Evolutionary conservation across 2,797 vertebrate species (phyloP).

Genomic region (Spea hammondii): DNA sequence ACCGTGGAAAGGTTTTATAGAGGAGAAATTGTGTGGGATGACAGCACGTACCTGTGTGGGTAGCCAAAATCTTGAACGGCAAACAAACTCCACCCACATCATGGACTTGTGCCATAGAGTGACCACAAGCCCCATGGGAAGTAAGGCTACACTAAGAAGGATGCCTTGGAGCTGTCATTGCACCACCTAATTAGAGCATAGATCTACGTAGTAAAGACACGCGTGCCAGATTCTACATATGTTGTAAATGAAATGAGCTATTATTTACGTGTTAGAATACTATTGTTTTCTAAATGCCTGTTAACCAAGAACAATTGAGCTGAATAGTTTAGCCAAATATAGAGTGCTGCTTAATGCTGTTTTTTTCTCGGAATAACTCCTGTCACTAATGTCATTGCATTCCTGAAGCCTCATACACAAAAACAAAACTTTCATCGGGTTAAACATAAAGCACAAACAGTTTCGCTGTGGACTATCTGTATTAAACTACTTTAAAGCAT

Average conservation of each 20-base stretch:
- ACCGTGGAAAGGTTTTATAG: slow-evolving; percentile 68
- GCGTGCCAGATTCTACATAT: slow-evolving; percentile 68
- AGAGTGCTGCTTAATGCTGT: slow-evolving; percentile 69
- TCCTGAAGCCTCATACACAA: slow-evolving; percentile 65
- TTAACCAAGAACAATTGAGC: slow-evolving; percentile 66
- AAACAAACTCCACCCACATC: slow-evolving; percentile 71
- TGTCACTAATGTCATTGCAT: slow-evolving; percentile 71
- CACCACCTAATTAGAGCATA: slow-evolving; percentile 62
- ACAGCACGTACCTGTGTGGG: slow-evolving; percentile 72
- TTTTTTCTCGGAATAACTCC: slow-evolving; percentile 70
- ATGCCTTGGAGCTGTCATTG: slow-evolving; percentile 64
- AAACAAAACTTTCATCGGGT: slow-evolving; percentile 59
- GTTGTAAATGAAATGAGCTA: slow-evolving; percentile 71
- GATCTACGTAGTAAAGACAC: not conserved
- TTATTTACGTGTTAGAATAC: slow-evolving; percentile 73
- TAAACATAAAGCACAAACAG: slow-evolving; percentile 25
- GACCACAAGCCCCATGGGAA: slow-evolving; percentile 68
- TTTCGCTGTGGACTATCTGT: not conserved
- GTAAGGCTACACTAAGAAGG: slow-evolving; percentile 71
- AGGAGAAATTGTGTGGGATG: slow-evolving; percentile 68
- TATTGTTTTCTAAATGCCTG: slow-evolving; percentile 56
- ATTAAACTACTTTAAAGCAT: slow-evolving; percentile 33
- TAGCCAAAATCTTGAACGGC: slow-evolving; percentile 66
- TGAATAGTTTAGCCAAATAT: slow-evolving; percentile 80
- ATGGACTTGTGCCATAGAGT: slow-evolving; percentile 65